phyloP scores from a whole-genome alignment of 1,140 invertebrate species.

The Hydropsyche tenuis region DNA sequence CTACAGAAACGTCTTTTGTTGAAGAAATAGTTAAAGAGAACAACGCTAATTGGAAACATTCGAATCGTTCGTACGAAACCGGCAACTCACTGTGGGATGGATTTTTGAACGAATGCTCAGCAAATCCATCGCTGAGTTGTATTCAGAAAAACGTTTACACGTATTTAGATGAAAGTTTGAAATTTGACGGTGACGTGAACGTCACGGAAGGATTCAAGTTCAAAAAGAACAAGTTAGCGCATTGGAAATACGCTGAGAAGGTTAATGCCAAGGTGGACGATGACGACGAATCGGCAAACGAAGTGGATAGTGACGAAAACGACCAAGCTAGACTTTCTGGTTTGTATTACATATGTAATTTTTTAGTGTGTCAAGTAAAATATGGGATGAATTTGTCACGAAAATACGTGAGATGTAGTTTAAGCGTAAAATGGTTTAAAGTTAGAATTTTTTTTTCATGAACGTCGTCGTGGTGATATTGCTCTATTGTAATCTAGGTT shows the following conservation, averaged over 20 bases:
- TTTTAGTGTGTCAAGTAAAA: too few species aligned
- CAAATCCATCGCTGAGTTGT: conserved; percentile 70
- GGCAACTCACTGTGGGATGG: conserved; percentile 75
- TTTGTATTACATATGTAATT: conserved; percentile 43
- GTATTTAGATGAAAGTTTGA: conserved; percentile 71
- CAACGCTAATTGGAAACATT: conserved; percentile 45
- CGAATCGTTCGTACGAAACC: conserved; percentile 62
- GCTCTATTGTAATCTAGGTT: too few species aligned
- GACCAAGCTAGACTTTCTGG: conserved; percentile 54
- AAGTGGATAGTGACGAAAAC: conserved; percentile 51
- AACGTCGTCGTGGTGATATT: too few species aligned
- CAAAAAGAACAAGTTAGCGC: conserved; percentile 70
- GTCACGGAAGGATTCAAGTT: conserved; percentile 74
- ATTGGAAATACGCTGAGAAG: conserved; percentile 62
- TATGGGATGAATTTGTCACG: too few species aligned
- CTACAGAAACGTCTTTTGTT: conserved; percentile 1
- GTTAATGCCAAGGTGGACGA: conserved; percentile 55
- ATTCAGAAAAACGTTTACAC: conserved; percentile 77
- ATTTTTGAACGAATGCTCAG: conserved; percentile 72
- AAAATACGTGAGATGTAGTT: too few species aligned
- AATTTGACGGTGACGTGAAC: conserved; percentile 69
- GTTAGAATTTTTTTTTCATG: too few species aligned
- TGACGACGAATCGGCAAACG: conserved; percentile 56
- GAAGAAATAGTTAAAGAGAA: conserved; percentile 12
- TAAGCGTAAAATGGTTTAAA: too few species aligned